Conservation (phyloP, 1,140 invertebrate species). For the Eriocheir sinensis region DNA sequence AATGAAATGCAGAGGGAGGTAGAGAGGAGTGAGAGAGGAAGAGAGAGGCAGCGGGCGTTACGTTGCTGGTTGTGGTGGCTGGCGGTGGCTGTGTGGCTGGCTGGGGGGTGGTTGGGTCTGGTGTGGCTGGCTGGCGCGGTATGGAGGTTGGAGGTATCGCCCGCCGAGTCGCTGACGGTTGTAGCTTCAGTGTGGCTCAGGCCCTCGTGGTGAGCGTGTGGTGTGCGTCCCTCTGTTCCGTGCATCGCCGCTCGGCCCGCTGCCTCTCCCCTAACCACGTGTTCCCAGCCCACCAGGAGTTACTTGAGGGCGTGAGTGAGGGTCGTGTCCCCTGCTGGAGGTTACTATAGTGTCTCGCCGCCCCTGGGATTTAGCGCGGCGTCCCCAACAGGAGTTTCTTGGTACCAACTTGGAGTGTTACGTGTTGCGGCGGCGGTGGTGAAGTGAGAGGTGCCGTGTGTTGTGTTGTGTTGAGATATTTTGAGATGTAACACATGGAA, state of each 20-base stretch:
- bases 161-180: background rate
- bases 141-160: background rate
- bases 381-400: background rate
- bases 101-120: background rate
- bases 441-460: background rate
- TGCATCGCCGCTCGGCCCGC: background rate
- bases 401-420: background rate
- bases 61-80: background rate
- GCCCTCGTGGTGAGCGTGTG: slow-evolving; percentile 42
- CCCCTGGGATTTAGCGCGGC: background rate
- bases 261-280: slow-evolving; percentile 29
- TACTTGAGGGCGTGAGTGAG: background rate
- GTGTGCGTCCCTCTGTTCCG: slow-evolving; percentile 25
- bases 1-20: background rate
- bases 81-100: background rate
- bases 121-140: background rate
- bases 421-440: background rate
- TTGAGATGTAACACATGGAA: background rate
- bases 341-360: background rate
- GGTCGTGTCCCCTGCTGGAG: background rate
- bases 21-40: background rate
- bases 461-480: background rate
- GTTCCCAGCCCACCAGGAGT: background rate
- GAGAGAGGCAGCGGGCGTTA: background rate
- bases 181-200: slow-evolving; percentile 60